Conservation (phyloP, 2,888 invertebrate species). For the Pardosa pseudoannulata region DNA sequence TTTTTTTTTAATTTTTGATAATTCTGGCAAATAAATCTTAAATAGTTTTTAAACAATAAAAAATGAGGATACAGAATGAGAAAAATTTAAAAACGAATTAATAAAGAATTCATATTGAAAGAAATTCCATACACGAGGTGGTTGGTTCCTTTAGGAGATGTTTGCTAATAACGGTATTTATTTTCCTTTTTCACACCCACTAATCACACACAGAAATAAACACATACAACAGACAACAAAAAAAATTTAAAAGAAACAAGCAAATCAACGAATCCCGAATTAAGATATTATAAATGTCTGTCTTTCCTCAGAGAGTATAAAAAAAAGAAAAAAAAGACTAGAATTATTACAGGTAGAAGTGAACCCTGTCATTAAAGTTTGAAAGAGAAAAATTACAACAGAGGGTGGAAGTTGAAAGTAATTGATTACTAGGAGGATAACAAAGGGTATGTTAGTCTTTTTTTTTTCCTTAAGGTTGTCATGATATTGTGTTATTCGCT, state of each 20-base stretch:
- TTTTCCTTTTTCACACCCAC: no score
- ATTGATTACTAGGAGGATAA: neutral
- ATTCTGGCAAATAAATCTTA: no score
- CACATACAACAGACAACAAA: no score
- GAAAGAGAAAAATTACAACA: conserved; percentile 34
- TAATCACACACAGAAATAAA: no score
- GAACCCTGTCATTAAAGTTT: conserved; percentile 6
- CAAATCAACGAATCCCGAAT: conserved; percentile 34
- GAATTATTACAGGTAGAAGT: neutral
- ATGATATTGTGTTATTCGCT: neutral
- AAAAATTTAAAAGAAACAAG: neutral
- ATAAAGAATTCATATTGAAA: no score
- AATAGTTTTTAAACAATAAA: no score
- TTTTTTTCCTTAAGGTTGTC: neutral
- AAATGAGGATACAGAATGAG: no score
- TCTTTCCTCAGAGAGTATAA: neutral
- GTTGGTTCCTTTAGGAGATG: no score
- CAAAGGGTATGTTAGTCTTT: neutral
- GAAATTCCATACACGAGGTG: no score
- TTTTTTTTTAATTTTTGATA: no score
- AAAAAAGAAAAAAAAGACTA: conserved; percentile 28
- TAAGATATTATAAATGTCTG: conserved; percentile 50
- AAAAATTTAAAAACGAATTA: no score
- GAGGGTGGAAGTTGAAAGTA: conserved; percentile 1
- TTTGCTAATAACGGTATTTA: no score